A percentile compares a stretch with the other conserved stretches of the same genome.
These are phyloP conservation scores for Parus major DNA, from an alignment of 2,113 vertebrate species.

Conservation along the genomic window DNA sequence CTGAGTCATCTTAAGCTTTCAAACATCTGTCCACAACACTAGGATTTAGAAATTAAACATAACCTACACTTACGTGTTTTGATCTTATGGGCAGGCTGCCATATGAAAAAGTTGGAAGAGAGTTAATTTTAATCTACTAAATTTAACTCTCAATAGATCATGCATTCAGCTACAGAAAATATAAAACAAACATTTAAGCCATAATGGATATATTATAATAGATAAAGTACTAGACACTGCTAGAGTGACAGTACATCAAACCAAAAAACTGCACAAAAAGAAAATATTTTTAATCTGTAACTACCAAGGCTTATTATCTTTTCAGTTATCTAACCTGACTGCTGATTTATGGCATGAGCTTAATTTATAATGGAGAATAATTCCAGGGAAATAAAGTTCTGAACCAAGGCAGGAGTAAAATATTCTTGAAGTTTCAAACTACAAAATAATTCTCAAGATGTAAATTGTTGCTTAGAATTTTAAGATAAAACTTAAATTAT, in stretches of 20 bases:
- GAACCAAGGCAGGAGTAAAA: not conserved
- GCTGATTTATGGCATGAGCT: not conserved
- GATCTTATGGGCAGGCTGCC: conserved; percentile 57
- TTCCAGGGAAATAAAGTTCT: not conserved
- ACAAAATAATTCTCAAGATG: not conserved
- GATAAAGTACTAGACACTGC: not conserved
- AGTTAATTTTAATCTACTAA: conserved; percentile 68
- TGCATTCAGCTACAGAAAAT: conserved; percentile 54
- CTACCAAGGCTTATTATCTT: not conserved
- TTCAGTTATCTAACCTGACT: not conserved
- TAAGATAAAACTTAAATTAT: not conserved
- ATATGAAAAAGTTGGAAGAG: conserved; percentile 66
- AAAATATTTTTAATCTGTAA: not conserved
- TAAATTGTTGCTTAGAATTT: not conserved
- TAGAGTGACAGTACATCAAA: not conserved
- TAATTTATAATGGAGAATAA: not conserved
- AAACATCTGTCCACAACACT: conserved; percentile 72
- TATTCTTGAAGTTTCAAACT: not conserved
- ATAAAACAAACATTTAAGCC: conserved; percentile 43
- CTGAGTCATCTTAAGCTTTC: conserved; percentile 67
- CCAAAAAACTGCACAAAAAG: not conserved
- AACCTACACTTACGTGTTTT: conserved; percentile 72
- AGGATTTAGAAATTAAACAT: conserved; percentile 73
- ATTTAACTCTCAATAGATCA: conserved; percentile 55
- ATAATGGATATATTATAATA: conserved; percentile 25